phyloP scores from a whole-genome alignment of 2,888 invertebrate species.

The Calameuta filiformis region DNA sequence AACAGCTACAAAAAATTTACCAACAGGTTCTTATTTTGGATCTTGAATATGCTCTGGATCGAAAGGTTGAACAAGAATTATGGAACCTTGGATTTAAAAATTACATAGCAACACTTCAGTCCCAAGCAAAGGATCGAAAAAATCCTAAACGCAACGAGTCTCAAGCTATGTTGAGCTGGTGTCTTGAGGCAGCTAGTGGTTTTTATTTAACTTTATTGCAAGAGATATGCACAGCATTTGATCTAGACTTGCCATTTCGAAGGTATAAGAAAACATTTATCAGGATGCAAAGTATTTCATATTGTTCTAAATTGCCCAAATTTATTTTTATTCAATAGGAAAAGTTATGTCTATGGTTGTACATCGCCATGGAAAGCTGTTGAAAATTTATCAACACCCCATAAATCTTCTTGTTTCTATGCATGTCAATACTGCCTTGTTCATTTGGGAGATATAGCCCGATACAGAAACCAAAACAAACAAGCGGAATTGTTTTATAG shows the following conservation, averaged over 20 bases:
- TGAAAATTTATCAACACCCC: slow-evolving; percentile 65
- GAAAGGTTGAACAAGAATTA: slow-evolving; percentile 89
- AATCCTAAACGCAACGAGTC: slow-evolving; percentile 80
- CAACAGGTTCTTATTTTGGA: slow-evolving; percentile 77
- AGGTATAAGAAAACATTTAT: slow-evolving; percentile 52
- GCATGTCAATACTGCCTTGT: slow-evolving; percentile 91
- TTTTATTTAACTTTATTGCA: slow-evolving; percentile 86
- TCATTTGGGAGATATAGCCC: slow-evolving; percentile 87
- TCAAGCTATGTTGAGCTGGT: slow-evolving; percentile 82
- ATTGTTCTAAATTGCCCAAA: neutral
- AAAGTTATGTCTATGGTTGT: slow-evolving; percentile 66
- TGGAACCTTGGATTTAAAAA: slow-evolving; percentile 92
- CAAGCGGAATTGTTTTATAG: slow-evolving; percentile 89
- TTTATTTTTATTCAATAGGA: slow-evolving; percentile 47
- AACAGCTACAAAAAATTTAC: slow-evolving; percentile 65
- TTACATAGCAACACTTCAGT: slow-evolving; percentile 83
- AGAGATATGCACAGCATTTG: slow-evolving; percentile 84
- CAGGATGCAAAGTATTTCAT: neutral
- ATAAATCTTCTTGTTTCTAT: slow-evolving; percentile 81
- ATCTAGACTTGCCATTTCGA: slow-evolving; percentile 82
- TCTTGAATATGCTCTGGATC: slow-evolving; percentile 87
- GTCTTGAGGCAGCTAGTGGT: slow-evolving; percentile 85
- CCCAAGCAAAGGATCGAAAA: slow-evolving; percentile 83
- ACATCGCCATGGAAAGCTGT: slow-evolving; percentile 64
- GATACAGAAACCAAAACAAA: slow-evolving; percentile 83